Conservation (phyloP, 1,140 invertebrate species). For the Caerostris extrusa region DNA sequence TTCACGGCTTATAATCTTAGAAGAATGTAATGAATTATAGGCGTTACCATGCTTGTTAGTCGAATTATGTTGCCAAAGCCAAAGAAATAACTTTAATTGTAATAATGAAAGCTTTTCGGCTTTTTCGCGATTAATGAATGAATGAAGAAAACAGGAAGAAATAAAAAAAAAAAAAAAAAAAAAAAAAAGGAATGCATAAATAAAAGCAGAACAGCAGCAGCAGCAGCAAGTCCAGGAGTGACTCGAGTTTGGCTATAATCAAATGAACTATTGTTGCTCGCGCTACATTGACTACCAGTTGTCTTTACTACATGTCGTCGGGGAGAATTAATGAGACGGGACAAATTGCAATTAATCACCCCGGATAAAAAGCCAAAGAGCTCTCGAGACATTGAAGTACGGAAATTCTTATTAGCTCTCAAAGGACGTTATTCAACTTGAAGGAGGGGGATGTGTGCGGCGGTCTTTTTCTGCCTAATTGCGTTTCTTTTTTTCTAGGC, state of each 20-base stretch:
- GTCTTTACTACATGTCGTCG: neutral
- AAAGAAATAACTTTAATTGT: conserved; percentile 2
- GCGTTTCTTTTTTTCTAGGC: neutral
- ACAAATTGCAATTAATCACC: neutral
- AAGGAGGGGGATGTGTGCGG: neutral
- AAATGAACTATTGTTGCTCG: conserved; percentile 1
- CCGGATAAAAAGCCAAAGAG: neutral
- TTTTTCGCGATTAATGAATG: neutral
- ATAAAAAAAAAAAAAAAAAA: neutral
- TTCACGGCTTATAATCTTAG: neutral
- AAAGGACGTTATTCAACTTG: too few relatives aligned
- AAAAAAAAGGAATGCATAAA: neutral
- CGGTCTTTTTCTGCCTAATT: neutral
- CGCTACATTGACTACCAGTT: neutral
- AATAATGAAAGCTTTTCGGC: neutral
- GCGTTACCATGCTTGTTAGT: neutral
- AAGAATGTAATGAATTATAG: neutral
- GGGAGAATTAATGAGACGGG: neutral
- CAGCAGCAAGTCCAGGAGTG: neutral
- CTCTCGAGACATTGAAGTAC: neutral
- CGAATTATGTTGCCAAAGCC: neutral
- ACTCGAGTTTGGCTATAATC: neutral
- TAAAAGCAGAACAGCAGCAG: neutral
- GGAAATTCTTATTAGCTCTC: too few relatives aligned
- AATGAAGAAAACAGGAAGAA: neutral